Evolutionary conservation across 2,888 invertebrate species (phyloP).

Genomic region (Tachina grossa): DNA sequence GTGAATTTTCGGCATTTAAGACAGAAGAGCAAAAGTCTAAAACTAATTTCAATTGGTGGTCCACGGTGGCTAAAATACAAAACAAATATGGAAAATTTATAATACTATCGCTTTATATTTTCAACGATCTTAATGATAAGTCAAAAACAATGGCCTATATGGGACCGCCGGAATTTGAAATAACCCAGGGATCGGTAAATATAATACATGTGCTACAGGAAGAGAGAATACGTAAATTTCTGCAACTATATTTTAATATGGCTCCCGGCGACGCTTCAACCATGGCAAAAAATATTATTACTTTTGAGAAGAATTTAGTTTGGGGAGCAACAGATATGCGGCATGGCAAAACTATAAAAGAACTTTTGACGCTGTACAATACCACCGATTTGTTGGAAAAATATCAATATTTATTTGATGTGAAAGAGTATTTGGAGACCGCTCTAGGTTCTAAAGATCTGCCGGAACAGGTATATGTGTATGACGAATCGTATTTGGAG

Average conservation of each 20-base stretch:
- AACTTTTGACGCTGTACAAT: conserved; percentile 70
- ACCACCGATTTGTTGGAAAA: conserved; percentile 73
- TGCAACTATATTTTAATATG: conserved; percentile 74
- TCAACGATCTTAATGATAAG: conserved; percentile 75
- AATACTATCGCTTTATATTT: conserved; percentile 76
- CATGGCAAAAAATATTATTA: conserved; percentile 72
- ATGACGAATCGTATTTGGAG: conserved; percentile 74
- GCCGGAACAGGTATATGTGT: conserved; percentile 76
- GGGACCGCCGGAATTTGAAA: conserved; percentile 70
- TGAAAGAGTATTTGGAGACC: conserved; percentile 75
- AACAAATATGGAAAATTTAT: conserved; percentile 76
- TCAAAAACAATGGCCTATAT: conserved; percentile 76
- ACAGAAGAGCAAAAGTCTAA: conserved; percentile 62
- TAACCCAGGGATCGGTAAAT: conserved; percentile 25
- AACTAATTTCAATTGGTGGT: conserved; percentile 78
- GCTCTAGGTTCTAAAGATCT: conserved; percentile 75
- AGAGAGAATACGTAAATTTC: conserved; percentile 49
- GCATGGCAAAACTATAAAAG: conserved; percentile 64
- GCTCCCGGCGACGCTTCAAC: conserved; percentile 66
- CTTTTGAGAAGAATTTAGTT: conserved; percentile 73
- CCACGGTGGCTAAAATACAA: conserved; percentile 75
- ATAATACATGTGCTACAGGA: conserved; percentile 59
- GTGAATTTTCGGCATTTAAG: conserved; percentile 74
- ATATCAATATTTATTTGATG: conserved; percentile 74
- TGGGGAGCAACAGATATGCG: conserved; percentile 56